Evolutionary conservation across 2,797 vertebrate species (phyloP), one percentile per base, ranked within the genome.

Genomic region (Choloepus didactylus): DNA sequence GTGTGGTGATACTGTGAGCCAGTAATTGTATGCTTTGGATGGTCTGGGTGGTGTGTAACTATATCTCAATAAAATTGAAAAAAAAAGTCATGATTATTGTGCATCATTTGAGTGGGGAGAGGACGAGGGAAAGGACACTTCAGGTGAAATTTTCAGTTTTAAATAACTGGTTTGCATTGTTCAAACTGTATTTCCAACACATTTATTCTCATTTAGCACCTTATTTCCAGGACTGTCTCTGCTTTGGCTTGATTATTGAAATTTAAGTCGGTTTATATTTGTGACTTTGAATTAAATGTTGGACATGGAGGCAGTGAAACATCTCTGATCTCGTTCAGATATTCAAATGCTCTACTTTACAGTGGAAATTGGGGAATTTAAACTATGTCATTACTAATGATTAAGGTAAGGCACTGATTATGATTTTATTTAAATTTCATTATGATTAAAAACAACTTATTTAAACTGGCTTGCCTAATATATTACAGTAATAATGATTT

Each of bases 371-470:
- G 4, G 3, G 64, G 25, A 76, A 84, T 94, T 66, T 70, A 35
- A 76, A 76, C 29, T 75, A 92, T 86, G 10, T 77, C 31, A 87
- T 82, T 89, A 76, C 1, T 93, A 92, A 85, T 54, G 21, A 83
- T 79, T 85, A 77, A 59, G 27, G 70, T 54, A 73, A 75, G 89
- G 11, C 2, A 81, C 82, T 64, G 84, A 77, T 97, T 70, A 72
- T 72, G 44, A 49, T 49, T 96, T 16, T 59, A n/a, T 92, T 90
- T 90, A 70, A 70, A 77, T 92, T 90, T 92, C 54, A 75, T 92
- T 94, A 88, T 93, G 41, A 75, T 56, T 70, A 69, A 89, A 90
- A 88, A 9, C 9, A 87, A 80, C n/a, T 79, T 44, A 87, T 72
- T 89, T 91, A 92, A 91, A 91, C 1, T 67, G 31, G 54, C 12